phyloP scores from a whole-genome alignment of 2,113 vertebrate genomes.

The Pandion haliaetus region DNA sequence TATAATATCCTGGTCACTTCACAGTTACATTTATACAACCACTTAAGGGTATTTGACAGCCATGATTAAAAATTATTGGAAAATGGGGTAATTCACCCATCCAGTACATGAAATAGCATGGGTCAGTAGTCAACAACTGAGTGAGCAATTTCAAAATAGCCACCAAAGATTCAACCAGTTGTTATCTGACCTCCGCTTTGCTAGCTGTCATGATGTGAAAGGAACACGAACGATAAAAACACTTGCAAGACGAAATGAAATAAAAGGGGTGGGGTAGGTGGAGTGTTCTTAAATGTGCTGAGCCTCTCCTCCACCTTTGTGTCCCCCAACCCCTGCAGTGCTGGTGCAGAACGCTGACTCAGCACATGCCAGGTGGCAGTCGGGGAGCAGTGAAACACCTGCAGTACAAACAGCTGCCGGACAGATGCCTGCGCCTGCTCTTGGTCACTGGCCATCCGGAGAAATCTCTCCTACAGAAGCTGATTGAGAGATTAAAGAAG shows the following conservation, averaged over 20 bases:
- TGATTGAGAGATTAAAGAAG: neutral
- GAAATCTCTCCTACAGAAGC: neutral
- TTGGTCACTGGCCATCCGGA: neutral
- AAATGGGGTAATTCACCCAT: neutral
- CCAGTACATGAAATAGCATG: neutral
- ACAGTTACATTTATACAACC: neutral
- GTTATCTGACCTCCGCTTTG: neutral
- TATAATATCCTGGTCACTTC: neutral
- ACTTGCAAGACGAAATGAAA: neutral
- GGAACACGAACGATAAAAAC: neutral
- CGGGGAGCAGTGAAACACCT: neutral
- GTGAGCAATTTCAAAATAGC: neutral
- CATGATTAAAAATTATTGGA: neutral
- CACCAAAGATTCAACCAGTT: neutral
- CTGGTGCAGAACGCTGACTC: neutral
- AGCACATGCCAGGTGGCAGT: neutral
- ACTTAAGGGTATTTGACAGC: neutral
- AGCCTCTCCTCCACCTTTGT: neutral
- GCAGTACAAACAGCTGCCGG: neutral
- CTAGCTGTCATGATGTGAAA: neutral
- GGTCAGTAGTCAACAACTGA: neutral
- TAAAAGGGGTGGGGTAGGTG: neutral
- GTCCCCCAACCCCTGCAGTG: fast-evolving
- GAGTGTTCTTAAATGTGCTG: neutral
- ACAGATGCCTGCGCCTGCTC: neutral